Base-by-base conservation (phyloP, 2,113 vertebrate genomes). In the Lampris incognitus region DNA sequence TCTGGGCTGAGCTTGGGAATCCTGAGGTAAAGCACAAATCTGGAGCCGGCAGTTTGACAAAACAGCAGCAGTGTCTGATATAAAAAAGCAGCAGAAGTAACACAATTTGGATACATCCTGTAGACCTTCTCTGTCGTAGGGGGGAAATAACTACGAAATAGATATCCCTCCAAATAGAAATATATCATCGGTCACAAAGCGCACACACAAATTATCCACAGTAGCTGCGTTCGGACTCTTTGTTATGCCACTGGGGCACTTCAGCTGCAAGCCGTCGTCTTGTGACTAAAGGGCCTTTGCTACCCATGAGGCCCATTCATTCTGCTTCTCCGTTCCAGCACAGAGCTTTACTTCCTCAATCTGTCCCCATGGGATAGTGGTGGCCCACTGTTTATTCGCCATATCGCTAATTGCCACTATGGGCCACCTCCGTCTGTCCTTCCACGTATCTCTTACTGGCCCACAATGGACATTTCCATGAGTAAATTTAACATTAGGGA, bases 401-500 rank as follows among this genome's bases (percentile, higher is more conserved):
- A 85, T 76, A 84, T 84, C 85, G 86, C 76, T 93, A 90, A 93
- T 91, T 92, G 84, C 79, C 87, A 85, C 78, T 87, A 52, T 89
- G 88, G 90, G 89, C 85, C 24, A 81, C 64, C 74, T 76, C 74
- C 71, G 85, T 77, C 82, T 86, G 69, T 79, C n/a, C 36, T 79
- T 86, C 85, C 89, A 78, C 86, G 84, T 75, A 68, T 80, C 70
- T 72, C 69, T 60, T 75, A 64, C 75, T 48, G 73, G 76, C 72
- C 83, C 80, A 72, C 88, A 85, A 76, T 86, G 88, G 88, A 89
- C 76, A 81, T 86, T 90, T 89, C 90, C 81, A 73, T 75, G 77
- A 85, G 89, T 88, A 91, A 90, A 92, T 91, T 90, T 84, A 91
- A 92, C 93, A 92, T 94, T 91, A 92, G 89, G 90, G 90, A 88